Percentiles rank a stretch among this genome's conserved stretches.
Conservation (phyloP, 2,888 invertebrate species). For the Tetanocera ferruginea region DNA sequence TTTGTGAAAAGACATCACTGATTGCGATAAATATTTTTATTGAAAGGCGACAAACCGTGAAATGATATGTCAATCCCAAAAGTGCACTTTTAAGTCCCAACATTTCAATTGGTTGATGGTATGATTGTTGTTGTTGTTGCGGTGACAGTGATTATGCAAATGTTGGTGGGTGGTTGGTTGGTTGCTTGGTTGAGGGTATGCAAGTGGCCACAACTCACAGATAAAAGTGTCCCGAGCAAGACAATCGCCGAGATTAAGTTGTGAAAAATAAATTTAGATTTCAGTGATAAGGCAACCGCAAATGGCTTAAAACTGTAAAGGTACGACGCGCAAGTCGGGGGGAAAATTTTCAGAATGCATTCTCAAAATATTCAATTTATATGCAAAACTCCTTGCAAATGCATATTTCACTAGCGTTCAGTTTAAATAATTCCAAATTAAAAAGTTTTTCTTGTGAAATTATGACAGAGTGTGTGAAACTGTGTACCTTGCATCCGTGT, state of each 20-base stretch:
- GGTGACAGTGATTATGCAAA: constrained; percentile 37
- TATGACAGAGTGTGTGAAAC: neutral
- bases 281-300: neutral
- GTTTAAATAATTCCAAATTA: constrained; percentile 21
- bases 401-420: constrained; percentile 20
- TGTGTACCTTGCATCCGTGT: too few species aligned
- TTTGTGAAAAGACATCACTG: constrained; percentile 45
- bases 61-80: constrained; percentile 71
- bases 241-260: neutral
- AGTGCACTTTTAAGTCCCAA: constrained; percentile 28
- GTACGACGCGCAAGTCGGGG: neutral
- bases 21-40: constrained; percentile 69
- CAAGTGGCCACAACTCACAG: neutral
- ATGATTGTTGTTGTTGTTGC: neutral
- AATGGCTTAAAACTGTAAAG: neutral
- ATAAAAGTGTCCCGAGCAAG: neutral
- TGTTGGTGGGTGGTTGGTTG: neutral
- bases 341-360: constrained; percentile 18
- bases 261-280: constrained; percentile 20
- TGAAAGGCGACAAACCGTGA: constrained; percentile 71
- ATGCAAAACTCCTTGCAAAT: constrained; percentile 27
- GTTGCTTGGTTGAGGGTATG: neutral
- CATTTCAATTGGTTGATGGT: constrained; percentile 30
- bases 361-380: constrained; percentile 33
- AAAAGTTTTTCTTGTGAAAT: constrained; percentile 19